Conservation (phyloP, 2,797 vertebrate species). For the Meriones psammophilus region DNA sequence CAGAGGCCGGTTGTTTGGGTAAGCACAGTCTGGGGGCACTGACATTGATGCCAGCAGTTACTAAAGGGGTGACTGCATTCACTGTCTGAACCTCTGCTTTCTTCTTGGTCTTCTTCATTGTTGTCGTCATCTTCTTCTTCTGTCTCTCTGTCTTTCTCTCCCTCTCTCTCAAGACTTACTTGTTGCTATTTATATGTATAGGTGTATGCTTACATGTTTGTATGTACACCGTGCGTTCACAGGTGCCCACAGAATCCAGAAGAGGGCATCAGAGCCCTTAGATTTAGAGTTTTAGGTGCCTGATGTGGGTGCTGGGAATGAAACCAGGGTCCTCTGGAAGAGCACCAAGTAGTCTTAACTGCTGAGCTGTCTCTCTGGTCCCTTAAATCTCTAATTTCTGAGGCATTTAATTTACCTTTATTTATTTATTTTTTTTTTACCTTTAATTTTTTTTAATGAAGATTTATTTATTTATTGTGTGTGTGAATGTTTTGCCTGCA, state of each 20-base stretch:
- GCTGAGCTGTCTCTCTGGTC: neutral
- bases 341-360: neutral
- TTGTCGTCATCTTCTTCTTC: too few species aligned
- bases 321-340: neutral
- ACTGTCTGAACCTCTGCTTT: neutral
- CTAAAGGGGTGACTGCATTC: neutral
- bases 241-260: neutral
- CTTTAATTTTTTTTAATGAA: neutral
- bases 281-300: neutral
- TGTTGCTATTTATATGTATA: neutral
- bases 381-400: neutral
- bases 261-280: neutral
- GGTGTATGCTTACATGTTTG: neutral
- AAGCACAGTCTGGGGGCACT: neutral
- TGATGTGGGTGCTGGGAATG: neutral
- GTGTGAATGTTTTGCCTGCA: neutral
- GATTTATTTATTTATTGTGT: neutral
- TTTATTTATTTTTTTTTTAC: too few species aligned
- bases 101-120: too few species aligned
- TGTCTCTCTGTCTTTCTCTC: neutral
- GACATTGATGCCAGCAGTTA: neutral
- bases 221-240: neutral
- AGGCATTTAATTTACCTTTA: neutral
- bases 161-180: neutral
- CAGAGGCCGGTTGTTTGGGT: neutral